Percentiles rank a stretch among this genome's conserved stretches.
phyloP scores from a whole-genome alignment of 2,888 invertebrate species.

The Dicyrtomina minuta region DNA sequence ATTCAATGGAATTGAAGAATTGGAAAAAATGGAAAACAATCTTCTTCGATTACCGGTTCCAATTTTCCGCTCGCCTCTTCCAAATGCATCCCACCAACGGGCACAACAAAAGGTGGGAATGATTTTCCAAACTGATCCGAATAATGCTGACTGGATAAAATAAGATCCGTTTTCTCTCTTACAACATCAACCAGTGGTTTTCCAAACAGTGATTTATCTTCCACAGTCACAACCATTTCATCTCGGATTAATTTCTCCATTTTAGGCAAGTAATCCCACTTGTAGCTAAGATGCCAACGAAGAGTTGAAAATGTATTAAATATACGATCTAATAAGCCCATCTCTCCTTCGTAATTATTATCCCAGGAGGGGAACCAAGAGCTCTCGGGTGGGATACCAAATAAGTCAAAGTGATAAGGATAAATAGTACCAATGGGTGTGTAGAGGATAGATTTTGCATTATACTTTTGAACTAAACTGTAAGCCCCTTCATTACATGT shows the following conservation, averaged over 20 bases:
- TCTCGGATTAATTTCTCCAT: neutral
- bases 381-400: slow-evolving; percentile 24
- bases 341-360: slow-evolving; percentile 16
- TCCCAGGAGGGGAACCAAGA: slow-evolving; percentile 27
- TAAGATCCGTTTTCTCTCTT: neutral
- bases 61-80: too few species aligned
- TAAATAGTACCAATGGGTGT: neutral
- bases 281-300: neutral
- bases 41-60: too few species aligned
- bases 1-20: too few species aligned
- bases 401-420: slow-evolving; percentile 11
- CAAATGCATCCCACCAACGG: slow-evolving; percentile 15
- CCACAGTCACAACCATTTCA: too few species aligned
- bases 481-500: slow-evolving; percentile 20
- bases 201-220: too few species aligned
- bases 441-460: slow-evolving; percentile 23
- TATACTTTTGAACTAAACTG: slow-evolving; percentile 13
- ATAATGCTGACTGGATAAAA: slow-evolving; percentile 8
- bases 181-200: too few species aligned
- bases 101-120: slow-evolving; percentile 11
- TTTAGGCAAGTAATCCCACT: neutral
- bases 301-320: neutral
- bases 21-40: too few species aligned
- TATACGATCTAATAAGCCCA: slow-evolving; percentile 1
- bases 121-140: slow-evolving; percentile 1